Evolutionary conservation across 2,797 vertebrate genomes (phyloP).

Genomic region (Pangasius krempfi): DNA sequence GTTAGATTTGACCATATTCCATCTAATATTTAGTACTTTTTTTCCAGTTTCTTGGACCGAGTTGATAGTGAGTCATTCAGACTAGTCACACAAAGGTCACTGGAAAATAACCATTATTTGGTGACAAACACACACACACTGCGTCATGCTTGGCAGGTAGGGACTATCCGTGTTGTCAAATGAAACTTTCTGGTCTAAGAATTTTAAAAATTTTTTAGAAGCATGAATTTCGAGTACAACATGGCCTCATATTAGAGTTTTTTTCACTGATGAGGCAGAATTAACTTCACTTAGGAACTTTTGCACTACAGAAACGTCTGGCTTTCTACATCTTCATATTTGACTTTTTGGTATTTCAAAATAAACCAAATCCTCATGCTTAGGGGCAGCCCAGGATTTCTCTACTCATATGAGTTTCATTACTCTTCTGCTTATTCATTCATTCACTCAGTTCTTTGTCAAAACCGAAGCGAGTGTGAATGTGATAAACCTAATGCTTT

Average conservation of each 20-base stretch:
- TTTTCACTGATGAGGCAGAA: background rate
- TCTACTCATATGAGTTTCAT: background rate
- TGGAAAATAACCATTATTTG: background rate
- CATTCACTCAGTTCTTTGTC: background rate
- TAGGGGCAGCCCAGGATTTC: background rate
- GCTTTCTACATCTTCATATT: background rate
- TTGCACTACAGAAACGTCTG: background rate
- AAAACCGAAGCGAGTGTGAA: background rate
- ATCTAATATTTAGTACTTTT: background rate
- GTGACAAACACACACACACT: background rate
- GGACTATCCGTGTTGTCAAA: background rate
- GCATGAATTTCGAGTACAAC: background rate
- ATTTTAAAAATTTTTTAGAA: background rate
- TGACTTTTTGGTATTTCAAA: background rate
- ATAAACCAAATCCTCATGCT: background rate
- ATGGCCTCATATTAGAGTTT: background rate
- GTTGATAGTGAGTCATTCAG: background rate
- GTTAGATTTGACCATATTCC: background rate
- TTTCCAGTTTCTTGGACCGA: background rate
- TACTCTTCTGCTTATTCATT: background rate
- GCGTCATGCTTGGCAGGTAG: background rate
- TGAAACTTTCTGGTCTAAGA: background rate
- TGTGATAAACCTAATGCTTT: background rate
- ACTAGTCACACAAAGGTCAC: background rate
- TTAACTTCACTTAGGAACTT: background rate